Base-by-base conservation (phyloP, 2,797 vertebrate species). In the Bothrops alternatus region DNA sequence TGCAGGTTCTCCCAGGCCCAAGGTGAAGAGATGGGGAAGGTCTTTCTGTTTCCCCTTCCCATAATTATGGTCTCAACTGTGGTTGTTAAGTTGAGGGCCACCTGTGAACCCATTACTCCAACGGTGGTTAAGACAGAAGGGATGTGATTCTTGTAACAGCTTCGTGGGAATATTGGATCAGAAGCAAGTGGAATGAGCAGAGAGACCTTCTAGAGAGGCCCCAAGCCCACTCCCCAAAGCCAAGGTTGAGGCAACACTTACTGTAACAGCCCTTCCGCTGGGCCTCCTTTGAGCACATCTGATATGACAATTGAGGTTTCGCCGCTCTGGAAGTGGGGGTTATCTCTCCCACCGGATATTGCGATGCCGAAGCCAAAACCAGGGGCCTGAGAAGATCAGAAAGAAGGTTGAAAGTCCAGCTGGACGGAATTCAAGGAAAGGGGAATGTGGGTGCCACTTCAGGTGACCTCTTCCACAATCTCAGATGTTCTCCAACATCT, bases 301-400 rank as follows among this genome's bases (percentile, higher is more conserved):
- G 99, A 99, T 97, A 99, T 99, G 91, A 99, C 99, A 94, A 99
- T 99, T 55, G 99, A 99, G 53, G 99, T 99, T 97, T 99, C 99
- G 47, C 99, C 99, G n/a, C 99, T 99, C 98, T 99, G 99, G 97
- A 99, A 99, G 97, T 99, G 99, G 96, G 99, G 99, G 97, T 99
- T 99, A 97, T 99, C 99, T 97, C 99, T 98, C 97, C 99, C 99
- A 96, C 99, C 99, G 93, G 99, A 99, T 98, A 99, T 99, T 96
- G 99, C 99, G 95, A 99, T 99, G 96, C 99, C 99, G 95, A 99
- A 99, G 94, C 99, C 99, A 98, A 99, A 99, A 95, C 99, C 99
- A 97, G 99, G 98, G 96, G 99, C 99, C 99, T 99, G 96, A 6
- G 96, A 0, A 57, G 4, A 95, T 69, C 3, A 89, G 28, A 93